phyloP scores from a whole-genome alignment of 2,797 vertebrate species.

The Lepilemur septentrionalis region DNA sequence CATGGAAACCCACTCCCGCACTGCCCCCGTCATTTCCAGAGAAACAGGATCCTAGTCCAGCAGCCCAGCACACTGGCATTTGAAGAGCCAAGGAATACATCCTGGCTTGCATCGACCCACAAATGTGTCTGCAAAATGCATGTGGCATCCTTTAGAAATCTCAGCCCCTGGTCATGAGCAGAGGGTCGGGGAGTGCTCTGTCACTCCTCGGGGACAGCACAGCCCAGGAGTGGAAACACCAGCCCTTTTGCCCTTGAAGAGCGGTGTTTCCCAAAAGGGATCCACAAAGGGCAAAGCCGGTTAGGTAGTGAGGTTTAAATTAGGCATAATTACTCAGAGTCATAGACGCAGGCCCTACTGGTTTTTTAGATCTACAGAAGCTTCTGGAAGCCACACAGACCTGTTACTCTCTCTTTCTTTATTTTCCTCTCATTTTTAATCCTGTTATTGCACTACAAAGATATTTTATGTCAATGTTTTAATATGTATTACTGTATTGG shows the following conservation, averaged over 20 bases:
- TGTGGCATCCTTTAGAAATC: slow-evolving; percentile 51
- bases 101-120: background rate
- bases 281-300: background rate
- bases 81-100: slow-evolving; percentile 24
- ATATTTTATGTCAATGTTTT: slow-evolving; percentile 35
- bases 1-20: background rate
- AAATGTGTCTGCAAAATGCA: slow-evolving; percentile 42
- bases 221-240: background rate
- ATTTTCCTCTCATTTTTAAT: slow-evolving; percentile 25
- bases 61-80: slow-evolving; percentile 30
- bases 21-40: background rate
- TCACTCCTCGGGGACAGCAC: background rate
- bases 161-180: slow-evolving; percentile 22
- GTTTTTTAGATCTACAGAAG: background rate
- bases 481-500: background rate
- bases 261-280: slow-evolving; percentile 17
- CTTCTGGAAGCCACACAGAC: background rate
- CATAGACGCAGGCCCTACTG: background rate
- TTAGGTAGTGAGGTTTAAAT: background rate
- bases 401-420: background rate
- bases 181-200: background rate
- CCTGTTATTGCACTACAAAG: background rate
- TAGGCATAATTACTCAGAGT: background rate
- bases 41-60: background rate
- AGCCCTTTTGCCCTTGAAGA: slow-evolving; percentile 11